Conservation (phyloP, 2,888 invertebrate species). For the Exocentrus adspersus region DNA sequence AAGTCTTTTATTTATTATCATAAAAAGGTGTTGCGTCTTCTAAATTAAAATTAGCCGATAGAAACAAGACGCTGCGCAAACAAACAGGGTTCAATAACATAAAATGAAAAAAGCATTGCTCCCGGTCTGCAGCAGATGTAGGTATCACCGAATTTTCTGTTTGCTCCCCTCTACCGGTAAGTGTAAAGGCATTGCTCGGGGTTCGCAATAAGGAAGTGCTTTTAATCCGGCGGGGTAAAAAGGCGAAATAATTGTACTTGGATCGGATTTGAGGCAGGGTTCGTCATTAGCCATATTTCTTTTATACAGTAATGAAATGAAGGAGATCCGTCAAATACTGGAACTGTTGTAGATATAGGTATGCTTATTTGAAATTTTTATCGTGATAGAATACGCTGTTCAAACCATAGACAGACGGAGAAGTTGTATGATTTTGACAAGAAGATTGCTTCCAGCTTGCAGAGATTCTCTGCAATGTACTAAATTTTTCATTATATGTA, state of each 20-base stretch:
- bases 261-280: too few species aligned
- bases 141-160: background rate
- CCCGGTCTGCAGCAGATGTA: background rate
- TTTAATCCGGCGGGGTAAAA: background rate
- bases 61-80: conserved; percentile 6
- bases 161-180: background rate
- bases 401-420: too few species aligned
- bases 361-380: too few species aligned
- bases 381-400: too few species aligned
- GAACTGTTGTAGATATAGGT: too few species aligned
- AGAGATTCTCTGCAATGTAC: too few species aligned
- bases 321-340: too few species aligned
- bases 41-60: conserved; percentile 5
- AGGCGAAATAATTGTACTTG: background rate
- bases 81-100: conserved; percentile 15
- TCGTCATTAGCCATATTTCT: too few species aligned
- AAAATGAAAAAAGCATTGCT: conserved; percentile 1
- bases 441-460: too few species aligned
- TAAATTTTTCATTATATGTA: too few species aligned
- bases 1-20: conserved; percentile 1
- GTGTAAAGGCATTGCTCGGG: background rate
- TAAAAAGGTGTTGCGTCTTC: conserved; percentile 2
- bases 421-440: too few species aligned
- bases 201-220: conserved; percentile 1
- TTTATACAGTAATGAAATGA: too few species aligned